These are phyloP conservation scores for Phortica variegata DNA, from an alignment of 1,140 invertebrate genomes.

Conservation along the genomic window DNA sequence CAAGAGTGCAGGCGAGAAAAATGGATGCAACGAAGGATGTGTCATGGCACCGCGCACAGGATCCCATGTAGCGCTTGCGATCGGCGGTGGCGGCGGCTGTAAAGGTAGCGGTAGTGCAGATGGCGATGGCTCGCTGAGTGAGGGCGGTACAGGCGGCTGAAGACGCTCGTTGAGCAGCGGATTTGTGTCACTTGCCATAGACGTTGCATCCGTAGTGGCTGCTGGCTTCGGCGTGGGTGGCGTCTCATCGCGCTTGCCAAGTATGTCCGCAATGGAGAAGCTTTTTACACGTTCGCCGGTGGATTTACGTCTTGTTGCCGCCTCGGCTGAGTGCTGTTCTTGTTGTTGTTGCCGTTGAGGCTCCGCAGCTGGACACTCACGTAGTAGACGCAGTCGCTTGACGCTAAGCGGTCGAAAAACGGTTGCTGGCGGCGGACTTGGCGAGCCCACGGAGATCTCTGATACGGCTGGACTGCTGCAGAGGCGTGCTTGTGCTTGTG, in stretches of 20 bases:
- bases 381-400: constrained; percentile 66
- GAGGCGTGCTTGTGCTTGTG: constrained; percentile 18
- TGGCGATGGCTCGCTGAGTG: not conserved
- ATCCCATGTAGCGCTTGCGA: constrained; percentile 75
- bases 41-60: constrained; percentile 61
- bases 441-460: constrained; percentile 51
- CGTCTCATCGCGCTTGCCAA: constrained; percentile 60
- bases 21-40: too few species aligned
- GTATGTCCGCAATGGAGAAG: constrained; percentile 92
- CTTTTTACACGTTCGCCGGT: constrained; percentile 71
- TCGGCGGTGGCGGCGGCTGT: not conserved
- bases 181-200: too few species aligned
- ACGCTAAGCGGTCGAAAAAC: constrained; percentile 22
- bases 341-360: constrained; percentile 17
- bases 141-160: constrained; percentile 10
- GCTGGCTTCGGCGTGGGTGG: constrained; percentile 1
- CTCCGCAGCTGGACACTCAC: constrained; percentile 5
- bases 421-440: constrained; percentile 38
- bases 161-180: constrained; percentile 4
- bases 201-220: not conserved
- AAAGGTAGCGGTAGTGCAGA: constrained; percentile 8
- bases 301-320: constrained; percentile 19
- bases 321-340: not conserved
- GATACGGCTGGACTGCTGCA: constrained; percentile 47
- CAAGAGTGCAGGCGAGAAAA: constrained; percentile 43